Evolutionary conservation across 2,888 invertebrate species (phyloP).

Genomic region (Heliconius charithonia): DNA sequence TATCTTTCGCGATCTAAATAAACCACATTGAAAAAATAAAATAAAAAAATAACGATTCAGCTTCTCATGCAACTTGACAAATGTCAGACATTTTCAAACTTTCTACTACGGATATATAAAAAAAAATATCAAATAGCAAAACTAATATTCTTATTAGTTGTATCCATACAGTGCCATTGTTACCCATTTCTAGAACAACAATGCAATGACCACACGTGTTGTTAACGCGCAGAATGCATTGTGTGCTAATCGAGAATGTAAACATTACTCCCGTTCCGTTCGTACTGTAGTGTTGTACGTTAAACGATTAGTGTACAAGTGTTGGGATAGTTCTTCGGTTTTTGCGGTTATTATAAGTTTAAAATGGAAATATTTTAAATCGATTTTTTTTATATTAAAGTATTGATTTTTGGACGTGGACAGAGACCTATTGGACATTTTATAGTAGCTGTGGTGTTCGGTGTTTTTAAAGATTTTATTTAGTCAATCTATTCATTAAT

Average conservation of each 20-base stretch:
- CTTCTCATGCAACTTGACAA: no score
- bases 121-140: background rate
- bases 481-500: background rate
- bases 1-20: no score
- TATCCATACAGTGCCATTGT: conserved; percentile 46
- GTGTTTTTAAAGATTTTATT: background rate
- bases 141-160: conserved; percentile 30
- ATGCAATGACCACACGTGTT: conserved; percentile 45
- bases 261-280: conserved; percentile 43
- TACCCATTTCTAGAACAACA: conserved; percentile 50
- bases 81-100: no score
- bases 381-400: background rate
- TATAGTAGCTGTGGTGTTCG: background rate
- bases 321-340: background rate
- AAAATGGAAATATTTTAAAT: background rate
- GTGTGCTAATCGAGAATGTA: conserved; percentile 50
- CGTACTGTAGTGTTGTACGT: background rate
- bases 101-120: no score
- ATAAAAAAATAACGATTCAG: no score
- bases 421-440: background rate
- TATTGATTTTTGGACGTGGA: background rate
- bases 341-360: background rate
- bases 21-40: no score
- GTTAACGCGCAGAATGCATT: conserved; percentile 42
- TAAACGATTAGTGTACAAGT: conserved; percentile 8